Evolutionary conservation across 2,888 invertebrate species (phyloP), one percentile per base, ranked within the genome.

Genomic region (Seira sanloemensis): DNA sequence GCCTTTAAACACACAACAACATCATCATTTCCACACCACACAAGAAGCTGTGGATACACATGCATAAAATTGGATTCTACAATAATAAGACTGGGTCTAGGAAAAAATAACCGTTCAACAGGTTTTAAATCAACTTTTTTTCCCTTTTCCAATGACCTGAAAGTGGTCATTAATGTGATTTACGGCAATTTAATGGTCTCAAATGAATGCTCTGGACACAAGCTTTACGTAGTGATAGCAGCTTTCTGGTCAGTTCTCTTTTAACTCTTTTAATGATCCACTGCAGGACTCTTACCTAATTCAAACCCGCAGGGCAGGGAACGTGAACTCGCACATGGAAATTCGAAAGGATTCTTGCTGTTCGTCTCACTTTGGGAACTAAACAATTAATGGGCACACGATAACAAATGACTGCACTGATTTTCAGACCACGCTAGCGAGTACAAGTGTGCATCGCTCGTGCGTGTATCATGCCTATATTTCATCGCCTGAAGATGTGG

Each of bases 111-210:
- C 46, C 67, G 54, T 67, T 82, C 83, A 83, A 83, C 83, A 83
- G 83, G 83, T 83, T 83, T 80, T 68, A 78, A 83, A 73, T 68
- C 67, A 73, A 73, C 78, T 83, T 78, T 37, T 37, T 37, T 37
- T 37, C 37, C 37, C 26, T 71, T 50, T 76, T 54, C 37, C 72
- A 71, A 77, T 24, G 54, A 25, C 23, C 65, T 71, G 50, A 65
- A 81, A 76, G 46, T 80, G 81, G 75, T 81, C 68, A 81, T 81
- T 81, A 82, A 82, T 77, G 72, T 82, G 82, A 77, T 82, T 82
- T 82, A 82, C 82, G 50, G 54, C 65, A 9, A 71, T 81, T 81
- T 81, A 81, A 81, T 81, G 71, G 75, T 23, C 46, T 62, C 65
- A 67, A 67, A 58, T 62, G 26, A 72, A 79, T 79, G 37, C 37